These are phyloP conservation scores for Pionites leucogaster DNA, from an alignment of 2,113 vertebrate genomes.

Conservation along the genomic window DNA sequence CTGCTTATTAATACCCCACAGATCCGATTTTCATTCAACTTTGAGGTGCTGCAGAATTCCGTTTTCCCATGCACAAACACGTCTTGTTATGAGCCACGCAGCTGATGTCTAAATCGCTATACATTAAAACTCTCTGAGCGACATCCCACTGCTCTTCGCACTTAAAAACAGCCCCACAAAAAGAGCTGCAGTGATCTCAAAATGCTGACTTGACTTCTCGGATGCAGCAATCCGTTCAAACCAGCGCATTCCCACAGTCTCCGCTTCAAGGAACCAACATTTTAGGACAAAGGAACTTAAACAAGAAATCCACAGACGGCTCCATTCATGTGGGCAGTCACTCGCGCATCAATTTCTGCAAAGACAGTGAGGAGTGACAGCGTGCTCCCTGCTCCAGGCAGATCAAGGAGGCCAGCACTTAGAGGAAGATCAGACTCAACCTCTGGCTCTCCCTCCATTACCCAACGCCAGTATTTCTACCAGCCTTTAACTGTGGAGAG, in stretches of 20 bases:
- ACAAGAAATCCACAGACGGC: background rate
- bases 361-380: background rate
- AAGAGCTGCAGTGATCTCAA: background rate
- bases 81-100: accelerated
- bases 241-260: background rate
- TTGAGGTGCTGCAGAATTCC: background rate
- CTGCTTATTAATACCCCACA: background rate
- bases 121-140: background rate
- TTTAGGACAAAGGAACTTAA: background rate
- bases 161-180: background rate
- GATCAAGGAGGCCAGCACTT: background rate
- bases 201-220: background rate
- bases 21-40: background rate
- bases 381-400: background rate
- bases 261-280: background rate
- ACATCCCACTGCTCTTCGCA: accelerated
- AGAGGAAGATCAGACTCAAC: conserved; percentile 4
- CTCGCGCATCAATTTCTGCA: background rate
- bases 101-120: background rate
- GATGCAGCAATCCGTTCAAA: background rate
- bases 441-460: background rate
- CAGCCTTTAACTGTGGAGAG: accelerated
- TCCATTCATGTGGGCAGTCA: background rate
- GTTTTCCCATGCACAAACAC: background rate
- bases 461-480: background rate